Evolutionary conservation across 1,140 invertebrate species (phyloP), one percentile per base, ranked within the genome.

Genomic region (Drosophila miranda): DNA sequence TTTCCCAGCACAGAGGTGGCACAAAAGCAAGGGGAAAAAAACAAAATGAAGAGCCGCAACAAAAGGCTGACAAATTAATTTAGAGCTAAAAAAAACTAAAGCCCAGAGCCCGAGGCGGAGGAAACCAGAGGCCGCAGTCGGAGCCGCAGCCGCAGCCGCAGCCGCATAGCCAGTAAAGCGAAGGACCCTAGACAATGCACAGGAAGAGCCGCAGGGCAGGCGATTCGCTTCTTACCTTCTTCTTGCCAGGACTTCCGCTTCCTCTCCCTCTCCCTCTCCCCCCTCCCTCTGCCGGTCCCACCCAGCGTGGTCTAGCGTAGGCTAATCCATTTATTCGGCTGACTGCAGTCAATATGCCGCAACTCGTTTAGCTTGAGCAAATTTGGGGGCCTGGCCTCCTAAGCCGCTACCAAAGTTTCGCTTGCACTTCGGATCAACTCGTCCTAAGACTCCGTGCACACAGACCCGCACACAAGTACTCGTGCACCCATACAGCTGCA

Each of bases 351-450:
- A 73, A 73, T 73, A 62, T 68, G 48, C 50, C 76, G 56, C 76
- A 78, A 69, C 70, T 78, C 55, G 76, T 69, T 78, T 63, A 75
- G 75, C 55, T 79, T 79, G 66, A 46, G 50, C 63, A 79, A 79
- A 79, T 79, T 79, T 60, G 48, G 59, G 60, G 60, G 34, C 34
- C n/a, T 46, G 60, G 34, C 34, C n/a, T 46, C 58, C 63, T 64
- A 75, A 79, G 70, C 76, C 70, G 56, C 64, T 64, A 42, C 42
- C 63, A 60, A 79, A 64, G 69, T 78, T 78, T 63, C 38, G n/a
- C 77, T 55, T 42, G 21, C 57, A 43, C 48, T 44, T 13, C 28
- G 49, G 42, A 68, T 45, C 38, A 64, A 68, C 30, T 53, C 13
- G 49, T 53, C 48, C 45, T 53, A 64, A 42, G 28, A 53, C 23